Base-by-base conservation (phyloP, 2,888 invertebrate genomes). In the Drosophila anomalata region DNA sequence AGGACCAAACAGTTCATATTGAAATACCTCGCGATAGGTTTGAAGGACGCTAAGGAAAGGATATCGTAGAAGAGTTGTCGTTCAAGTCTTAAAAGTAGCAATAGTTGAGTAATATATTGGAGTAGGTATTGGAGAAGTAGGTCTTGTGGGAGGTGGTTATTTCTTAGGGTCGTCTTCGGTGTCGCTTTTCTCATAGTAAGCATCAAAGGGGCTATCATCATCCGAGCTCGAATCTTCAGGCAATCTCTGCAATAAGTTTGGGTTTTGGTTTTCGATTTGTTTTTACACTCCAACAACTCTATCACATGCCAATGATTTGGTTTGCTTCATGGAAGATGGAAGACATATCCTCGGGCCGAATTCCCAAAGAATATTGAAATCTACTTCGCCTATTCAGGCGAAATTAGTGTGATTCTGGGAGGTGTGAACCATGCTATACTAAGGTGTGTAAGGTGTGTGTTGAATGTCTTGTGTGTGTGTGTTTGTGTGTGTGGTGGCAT, bases 181-280 rank as follows among this genome's bases (percentile, higher is more conserved):
- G 57, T 89, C 91, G 74, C 87, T 90, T 87, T 90, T 89, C 73
- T 90, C 90, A 79, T 88, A 81, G 83, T 89, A 86, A 77, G 89
- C 90, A 85, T 91, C 91, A 61, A 91, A 91, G 51, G 90, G 91
- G 81, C 86, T 89, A 89, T 90, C 90, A 80, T 91, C 91, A 59
- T 90, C 89, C 60, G 91, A 90, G 79, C 90, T 90, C 80, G 90
- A 90, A 79, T 91, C 91, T 89, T 91, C 91, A 69, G 90, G 91
- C 72, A 89, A 82, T 81, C 80, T 89, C 90, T 90, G 89, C 74
- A 89, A 81, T 80, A 78, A 76, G 72, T 80, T 72, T 55, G 41
- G 60, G 70, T 41, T 70, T 60, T 50, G 61, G 44, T 58, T 70
- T 75, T 33, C n/a, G 9, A 12, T 33, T 33, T 33, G 14, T 55